These are phyloP conservation scores for Rhinatrema bivittatum DNA, from an alignment of 2,797 vertebrate genomes.

Conservation along the genomic window DNA sequence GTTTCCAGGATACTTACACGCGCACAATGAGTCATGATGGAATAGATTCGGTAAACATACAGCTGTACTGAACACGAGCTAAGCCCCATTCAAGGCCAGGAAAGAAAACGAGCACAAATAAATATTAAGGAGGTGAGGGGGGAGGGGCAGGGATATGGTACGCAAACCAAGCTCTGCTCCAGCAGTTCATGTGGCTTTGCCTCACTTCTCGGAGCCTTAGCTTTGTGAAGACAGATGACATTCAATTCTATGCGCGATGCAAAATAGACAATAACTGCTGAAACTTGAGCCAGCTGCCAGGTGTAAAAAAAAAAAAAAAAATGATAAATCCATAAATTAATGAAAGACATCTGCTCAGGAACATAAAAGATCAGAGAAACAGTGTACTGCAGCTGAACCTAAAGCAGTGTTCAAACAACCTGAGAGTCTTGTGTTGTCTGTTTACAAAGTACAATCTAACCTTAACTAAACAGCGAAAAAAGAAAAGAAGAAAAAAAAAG, in stretches of 20 bases:
- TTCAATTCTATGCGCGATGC: slow-evolving; percentile 77
- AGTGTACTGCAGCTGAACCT: slow-evolving; percentile 66
- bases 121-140: slow-evolving; percentile 74
- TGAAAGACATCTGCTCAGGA: slow-evolving; percentile 88
- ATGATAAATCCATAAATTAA: slow-evolving; percentile 95
- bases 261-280: slow-evolving; percentile 84
- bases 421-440: slow-evolving; percentile 38
- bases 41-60: slow-evolving; percentile 80
- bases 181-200: slow-evolving; percentile 59
- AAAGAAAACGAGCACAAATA: slow-evolving; percentile 83
- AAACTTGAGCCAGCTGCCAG: slow-evolving; percentile 93
- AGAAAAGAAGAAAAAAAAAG: slow-evolving; percentile 34
- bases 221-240: slow-evolving; percentile 80
- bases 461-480: slow-evolving; percentile 44
- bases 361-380: slow-evolving; percentile 85
- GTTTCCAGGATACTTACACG: slow-evolving; percentile 83
- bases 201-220: slow-evolving; percentile 65
- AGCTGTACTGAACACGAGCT: slow-evolving; percentile 74
- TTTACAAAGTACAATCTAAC: slow-evolving; percentile 46
- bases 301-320: slow-evolving; percentile 78
- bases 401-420: slow-evolving; percentile 64
- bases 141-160: slow-evolving; percentile 45
- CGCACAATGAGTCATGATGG: slow-evolving; percentile 77
- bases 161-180: slow-evolving; percentile 64
- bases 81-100: slow-evolving; percentile 78